Conservation (phyloP, 1,140 invertebrate genomes). For the Leguminivora glycinivorella region DNA sequence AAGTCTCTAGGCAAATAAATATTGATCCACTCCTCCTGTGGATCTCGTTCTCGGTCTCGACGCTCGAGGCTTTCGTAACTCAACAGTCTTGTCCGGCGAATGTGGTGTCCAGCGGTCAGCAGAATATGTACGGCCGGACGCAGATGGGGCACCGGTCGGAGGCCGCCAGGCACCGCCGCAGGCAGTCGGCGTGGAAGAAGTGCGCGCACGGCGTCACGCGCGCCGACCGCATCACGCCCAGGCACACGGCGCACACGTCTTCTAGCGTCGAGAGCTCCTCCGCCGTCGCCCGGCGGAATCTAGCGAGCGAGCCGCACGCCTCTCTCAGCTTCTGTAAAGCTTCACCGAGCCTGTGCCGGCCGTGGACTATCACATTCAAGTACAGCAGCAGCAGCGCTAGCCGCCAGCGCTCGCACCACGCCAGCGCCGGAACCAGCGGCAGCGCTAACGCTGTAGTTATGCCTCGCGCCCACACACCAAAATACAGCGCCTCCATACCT, state of each 20-base stretch:
- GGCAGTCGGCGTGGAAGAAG: constrained; percentile 87
- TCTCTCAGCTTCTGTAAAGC: constrained; percentile 78
- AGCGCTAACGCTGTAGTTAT: constrained; percentile 80
- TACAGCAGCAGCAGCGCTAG: constrained; percentile 82
- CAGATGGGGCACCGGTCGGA: constrained; percentile 86
- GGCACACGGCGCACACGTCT: constrained; percentile 88
- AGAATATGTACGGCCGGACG: constrained; percentile 76
- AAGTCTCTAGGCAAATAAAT: constrained; percentile 13
- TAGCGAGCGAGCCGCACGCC: constrained; percentile 81
- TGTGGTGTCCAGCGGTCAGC: constrained; percentile 43
- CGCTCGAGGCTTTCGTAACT: neutral
- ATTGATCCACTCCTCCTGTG: constrained; percentile 1
- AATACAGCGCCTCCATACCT: constrained; percentile 83
- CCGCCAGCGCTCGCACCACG: constrained; percentile 80
- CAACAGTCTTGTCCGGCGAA: constrained; percentile 45
- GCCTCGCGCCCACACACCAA: constrained; percentile 81
- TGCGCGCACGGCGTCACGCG: constrained; percentile 88
- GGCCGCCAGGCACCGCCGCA: constrained; percentile 84
- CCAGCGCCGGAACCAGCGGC: constrained; percentile 77
- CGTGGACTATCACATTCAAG: constrained; percentile 84
- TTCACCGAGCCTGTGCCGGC: constrained; percentile 81
- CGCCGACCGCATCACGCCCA: constrained; percentile 84
- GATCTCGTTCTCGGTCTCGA: neutral
- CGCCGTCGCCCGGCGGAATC: constrained; percentile 82
- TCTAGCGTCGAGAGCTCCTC: constrained; percentile 84